Evolutionary conservation across 2,113 vertebrate species (phyloP).

Genomic region (Phalacrocorax pelagicus): DNA sequence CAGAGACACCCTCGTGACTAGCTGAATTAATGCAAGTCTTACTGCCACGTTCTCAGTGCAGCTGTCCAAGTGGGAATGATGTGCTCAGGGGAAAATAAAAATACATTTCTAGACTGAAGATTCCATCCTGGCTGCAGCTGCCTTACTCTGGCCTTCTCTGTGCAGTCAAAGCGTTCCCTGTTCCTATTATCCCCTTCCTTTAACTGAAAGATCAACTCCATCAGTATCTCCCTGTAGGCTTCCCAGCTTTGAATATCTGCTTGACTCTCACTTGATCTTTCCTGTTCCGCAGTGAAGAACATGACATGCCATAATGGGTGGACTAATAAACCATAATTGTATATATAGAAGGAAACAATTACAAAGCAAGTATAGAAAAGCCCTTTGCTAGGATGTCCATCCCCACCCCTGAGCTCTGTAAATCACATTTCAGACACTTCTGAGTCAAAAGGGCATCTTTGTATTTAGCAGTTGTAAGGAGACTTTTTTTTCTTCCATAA

Average conservation of each 20-base stretch:
- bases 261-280: background rate
- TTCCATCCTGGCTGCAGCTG: background rate
- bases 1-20: background rate
- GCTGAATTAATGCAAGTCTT: background rate
- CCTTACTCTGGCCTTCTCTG: background rate
- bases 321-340: background rate
- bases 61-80: background rate
- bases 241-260: background rate
- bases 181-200: background rate
- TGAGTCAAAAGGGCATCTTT: background rate
- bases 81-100: background rate
- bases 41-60: accelerated
- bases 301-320: no score
- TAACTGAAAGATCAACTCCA: background rate
- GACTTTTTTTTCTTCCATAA: background rate
- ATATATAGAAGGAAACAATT: background rate
- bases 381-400: background rate
- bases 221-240: background rate
- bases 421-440: background rate
- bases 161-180: background rate
- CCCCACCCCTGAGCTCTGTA: background rate
- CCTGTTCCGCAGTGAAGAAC: background rate
- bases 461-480: background rate
- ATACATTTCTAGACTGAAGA: background rate
- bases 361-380: background rate